These are phyloP conservation scores for Radopholus similis DNA, from an alignment of 1,140 invertebrate species.

Conservation along the genomic window DNA sequence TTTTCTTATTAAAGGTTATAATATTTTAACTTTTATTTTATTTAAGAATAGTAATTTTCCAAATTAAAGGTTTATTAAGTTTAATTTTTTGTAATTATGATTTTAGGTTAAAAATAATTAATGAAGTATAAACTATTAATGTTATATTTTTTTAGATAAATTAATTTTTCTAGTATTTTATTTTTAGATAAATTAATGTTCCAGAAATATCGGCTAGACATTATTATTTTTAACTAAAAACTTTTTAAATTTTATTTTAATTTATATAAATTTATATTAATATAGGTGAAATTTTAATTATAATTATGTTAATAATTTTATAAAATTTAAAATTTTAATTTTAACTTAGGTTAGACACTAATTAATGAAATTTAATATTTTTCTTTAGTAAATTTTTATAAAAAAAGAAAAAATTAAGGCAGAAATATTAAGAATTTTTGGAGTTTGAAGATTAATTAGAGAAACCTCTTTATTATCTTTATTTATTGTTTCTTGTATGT, in stretches of 20 bases:
- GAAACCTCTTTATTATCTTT: slow-evolving; percentile 39
- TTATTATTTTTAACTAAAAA: slow-evolving; percentile 26
- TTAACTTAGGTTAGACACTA: slow-evolving; percentile 13
- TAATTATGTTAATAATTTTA: too few species aligned
- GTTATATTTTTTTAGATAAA: slow-evolving; percentile 36
- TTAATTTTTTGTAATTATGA: background rate
- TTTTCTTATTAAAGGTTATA: slow-evolving; percentile 27
- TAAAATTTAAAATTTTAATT: slow-evolving; percentile 12
- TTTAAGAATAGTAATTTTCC: slow-evolving; percentile 7
- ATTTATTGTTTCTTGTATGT: slow-evolving; percentile 36
- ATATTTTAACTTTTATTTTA: slow-evolving; percentile 36
- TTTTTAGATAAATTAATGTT: slow-evolving; percentile 30
- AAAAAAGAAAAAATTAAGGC: slow-evolving; percentile 42
- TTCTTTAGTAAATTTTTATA: slow-evolving; percentile 3
- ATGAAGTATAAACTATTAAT: background rate
- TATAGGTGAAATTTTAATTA: background rate
- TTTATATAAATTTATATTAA: slow-evolving; percentile 8
- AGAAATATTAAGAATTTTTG: slow-evolving; percentile 42
- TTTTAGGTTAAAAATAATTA: slow-evolving; percentile 16
- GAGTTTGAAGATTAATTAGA: slow-evolving; percentile 38
- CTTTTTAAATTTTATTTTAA: slow-evolving; percentile 20
- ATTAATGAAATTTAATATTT: slow-evolving; percentile 12
- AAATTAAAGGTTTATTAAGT: too few species aligned
- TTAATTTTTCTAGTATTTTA: slow-evolving; percentile 31
- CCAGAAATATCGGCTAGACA: slow-evolving; percentile 16